Percentiles rank a stretch among this genome's conserved stretches.
These are phyloP conservation scores for Hyles vespertilio DNA, from an alignment of 1,140 invertebrate species.

Conservation along the genomic window DNA sequence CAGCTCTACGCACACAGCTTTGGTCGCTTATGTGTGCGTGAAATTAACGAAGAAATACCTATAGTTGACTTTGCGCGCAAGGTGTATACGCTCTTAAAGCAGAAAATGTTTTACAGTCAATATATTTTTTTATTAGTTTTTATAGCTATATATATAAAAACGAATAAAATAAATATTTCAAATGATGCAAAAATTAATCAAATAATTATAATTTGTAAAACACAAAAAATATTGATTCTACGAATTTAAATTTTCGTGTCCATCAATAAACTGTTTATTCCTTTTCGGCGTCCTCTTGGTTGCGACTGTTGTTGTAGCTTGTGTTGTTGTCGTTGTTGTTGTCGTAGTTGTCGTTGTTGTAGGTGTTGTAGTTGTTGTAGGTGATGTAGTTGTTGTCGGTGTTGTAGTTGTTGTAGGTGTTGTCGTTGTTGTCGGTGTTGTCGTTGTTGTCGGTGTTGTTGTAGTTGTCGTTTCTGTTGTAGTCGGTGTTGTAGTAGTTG, in stretches of 20 bases:
- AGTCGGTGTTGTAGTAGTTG: slow-evolving; percentile 16
- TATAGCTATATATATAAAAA: too few relatives aligned
- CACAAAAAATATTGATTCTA: background rate
- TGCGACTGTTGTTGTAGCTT: slow-evolving; percentile 14
- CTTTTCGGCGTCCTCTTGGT: slow-evolving; percentile 2
- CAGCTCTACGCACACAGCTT: too few relatives aligned
- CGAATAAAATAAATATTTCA: too few relatives aligned
- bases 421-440: slow-evolving; percentile 17
- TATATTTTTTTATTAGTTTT: too few relatives aligned
- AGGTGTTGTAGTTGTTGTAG: slow-evolving; percentile 14
- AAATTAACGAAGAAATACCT: too few relatives aligned
- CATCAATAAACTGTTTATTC: slow-evolving; percentile 14
- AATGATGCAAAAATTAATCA: too few relatives aligned
- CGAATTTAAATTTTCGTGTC: slow-evolving; percentile 31
- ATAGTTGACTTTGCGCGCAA: too few relatives aligned
- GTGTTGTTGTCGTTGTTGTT: slow-evolving; percentile 15
- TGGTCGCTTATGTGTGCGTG: too few relatives aligned
- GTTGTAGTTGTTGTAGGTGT: slow-evolving; percentile 16
- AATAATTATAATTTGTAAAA: too few relatives aligned
- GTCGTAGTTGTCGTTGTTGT: slow-evolving; percentile 15
- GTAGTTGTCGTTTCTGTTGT: slow-evolving; percentile 20
- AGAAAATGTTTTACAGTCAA: too few relatives aligned
- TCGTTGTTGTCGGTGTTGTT: slow-evolving; percentile 16
- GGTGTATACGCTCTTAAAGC: too few relatives aligned
- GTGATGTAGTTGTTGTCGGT: slow-evolving; percentile 16